Conservation (phyloP, 2,113 vertebrate species). For the Miniopterus natalensis region DNA sequence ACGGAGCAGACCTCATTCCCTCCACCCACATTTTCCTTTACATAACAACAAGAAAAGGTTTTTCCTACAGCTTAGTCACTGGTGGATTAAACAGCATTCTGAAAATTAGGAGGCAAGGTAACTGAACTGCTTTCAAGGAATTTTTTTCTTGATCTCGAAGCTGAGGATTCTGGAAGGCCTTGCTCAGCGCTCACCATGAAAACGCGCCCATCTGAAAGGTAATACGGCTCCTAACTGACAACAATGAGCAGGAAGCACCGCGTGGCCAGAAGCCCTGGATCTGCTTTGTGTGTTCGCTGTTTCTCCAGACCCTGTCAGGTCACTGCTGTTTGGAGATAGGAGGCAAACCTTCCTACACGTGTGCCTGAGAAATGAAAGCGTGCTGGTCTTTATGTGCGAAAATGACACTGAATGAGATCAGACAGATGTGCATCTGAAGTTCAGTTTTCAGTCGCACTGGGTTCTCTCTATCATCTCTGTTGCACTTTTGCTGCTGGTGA, state of each 20-base stretch:
- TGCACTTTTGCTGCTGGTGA: background rate
- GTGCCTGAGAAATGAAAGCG: constrained; percentile 36
- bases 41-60: constrained; percentile 78
- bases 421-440: background rate
- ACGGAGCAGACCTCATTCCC: constrained; percentile 65
- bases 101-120: constrained; percentile 70
- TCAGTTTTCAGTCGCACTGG: background rate
- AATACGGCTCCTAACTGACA: background rate
- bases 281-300: background rate
- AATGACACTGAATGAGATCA: background rate
- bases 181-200: constrained; percentile 1
- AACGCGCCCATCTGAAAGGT: background rate
- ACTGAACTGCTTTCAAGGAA: constrained; percentile 89
- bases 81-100: constrained; percentile 76
- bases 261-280: background rate
- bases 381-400: background rate
- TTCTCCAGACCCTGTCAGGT: constrained; percentile 35
- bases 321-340: background rate
- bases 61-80: constrained; percentile 86
- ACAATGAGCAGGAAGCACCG: constrained; percentile 52
- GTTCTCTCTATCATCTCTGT: background rate
- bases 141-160: constrained; percentile 69
- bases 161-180: constrained; percentile 32
- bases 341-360: background rate
- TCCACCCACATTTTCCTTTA: constrained; percentile 88